These are phyloP conservation scores for Sterna hirundo DNA, from an alignment of 2,113 vertebrate species.

Conservation along the genomic window DNA sequence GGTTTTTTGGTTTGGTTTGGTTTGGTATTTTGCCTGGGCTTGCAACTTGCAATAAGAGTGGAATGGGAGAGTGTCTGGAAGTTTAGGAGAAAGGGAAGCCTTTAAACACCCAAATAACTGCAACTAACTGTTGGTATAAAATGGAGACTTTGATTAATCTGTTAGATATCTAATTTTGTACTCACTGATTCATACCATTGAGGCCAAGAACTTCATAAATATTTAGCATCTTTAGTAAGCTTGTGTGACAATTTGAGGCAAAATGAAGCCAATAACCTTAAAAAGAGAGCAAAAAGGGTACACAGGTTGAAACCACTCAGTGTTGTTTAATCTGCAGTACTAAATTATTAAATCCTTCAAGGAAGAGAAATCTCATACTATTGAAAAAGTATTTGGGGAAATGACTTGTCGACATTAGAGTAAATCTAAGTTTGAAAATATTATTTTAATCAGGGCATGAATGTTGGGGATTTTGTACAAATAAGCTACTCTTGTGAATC, in stretches of 20 bases:
- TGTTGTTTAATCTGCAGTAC: constrained; percentile 15
- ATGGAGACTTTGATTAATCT: not conserved
- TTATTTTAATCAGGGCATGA: not conserved
- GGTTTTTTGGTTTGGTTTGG: not conserved
- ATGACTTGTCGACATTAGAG: not conserved
- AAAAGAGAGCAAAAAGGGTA: not conserved
- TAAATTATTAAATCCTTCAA: constrained; percentile 12
- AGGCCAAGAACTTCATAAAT: constrained; percentile 21
- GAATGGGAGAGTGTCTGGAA: not conserved
- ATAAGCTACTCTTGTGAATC: not conserved
- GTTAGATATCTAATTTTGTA: constrained; percentile 23
- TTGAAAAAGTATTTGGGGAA: constrained; percentile 1
- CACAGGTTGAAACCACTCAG: not conserved
- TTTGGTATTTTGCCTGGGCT: not conserved
- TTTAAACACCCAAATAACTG: not conserved
- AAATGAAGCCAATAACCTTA: constrained; percentile 31
- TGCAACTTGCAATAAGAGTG: not conserved
- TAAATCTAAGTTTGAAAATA: not conserved
- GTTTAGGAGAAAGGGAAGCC: not conserved
- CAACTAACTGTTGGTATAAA: not conserved
- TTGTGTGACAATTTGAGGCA: not conserved
- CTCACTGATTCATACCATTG: not conserved
- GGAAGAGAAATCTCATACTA: not conserved
- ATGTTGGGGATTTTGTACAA: not conserved
- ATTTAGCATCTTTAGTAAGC: constrained; percentile 24